These are phyloP conservation scores for Centropristis striata DNA, from an alignment of 2,113 vertebrate genomes.

Conservation along the genomic window DNA sequence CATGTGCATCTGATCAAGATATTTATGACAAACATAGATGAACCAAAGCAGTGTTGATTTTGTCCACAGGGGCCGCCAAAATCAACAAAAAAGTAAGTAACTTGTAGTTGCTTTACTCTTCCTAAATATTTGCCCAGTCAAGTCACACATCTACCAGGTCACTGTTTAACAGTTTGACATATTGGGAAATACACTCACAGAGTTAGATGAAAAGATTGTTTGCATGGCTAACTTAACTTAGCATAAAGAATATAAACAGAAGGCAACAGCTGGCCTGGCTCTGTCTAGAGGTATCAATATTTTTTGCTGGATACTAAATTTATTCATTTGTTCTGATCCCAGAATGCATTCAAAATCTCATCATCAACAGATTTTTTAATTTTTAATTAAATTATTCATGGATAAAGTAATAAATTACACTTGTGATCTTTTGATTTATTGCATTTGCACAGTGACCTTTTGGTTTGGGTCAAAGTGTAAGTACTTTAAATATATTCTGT, in stretches of 20 bases:
- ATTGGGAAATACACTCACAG: background rate
- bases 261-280: background rate
- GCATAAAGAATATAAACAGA: background rate
- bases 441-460: background rate
- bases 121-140: constrained; percentile 20
- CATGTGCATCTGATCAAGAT: no score
- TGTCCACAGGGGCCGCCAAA: no score
- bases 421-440: constrained; percentile 3
- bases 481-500: no score
- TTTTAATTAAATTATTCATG: no score
- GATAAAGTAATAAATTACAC: no score
- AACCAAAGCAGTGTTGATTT: no score
- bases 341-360: background rate
- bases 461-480: background rate
- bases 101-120: background rate
- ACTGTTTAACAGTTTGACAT: background rate
- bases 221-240: background rate
- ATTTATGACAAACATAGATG: no score
- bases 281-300: background rate
- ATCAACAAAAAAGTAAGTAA: no score
- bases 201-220: background rate
- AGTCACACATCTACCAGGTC: constrained; percentile 14
- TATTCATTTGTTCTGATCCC: background rate
- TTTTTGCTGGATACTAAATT: background rate
- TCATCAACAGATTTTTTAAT: no score